phyloP scores from a whole-genome alignment of 1,140 invertebrate genomes.

The Calephelis nemesis region DNA sequence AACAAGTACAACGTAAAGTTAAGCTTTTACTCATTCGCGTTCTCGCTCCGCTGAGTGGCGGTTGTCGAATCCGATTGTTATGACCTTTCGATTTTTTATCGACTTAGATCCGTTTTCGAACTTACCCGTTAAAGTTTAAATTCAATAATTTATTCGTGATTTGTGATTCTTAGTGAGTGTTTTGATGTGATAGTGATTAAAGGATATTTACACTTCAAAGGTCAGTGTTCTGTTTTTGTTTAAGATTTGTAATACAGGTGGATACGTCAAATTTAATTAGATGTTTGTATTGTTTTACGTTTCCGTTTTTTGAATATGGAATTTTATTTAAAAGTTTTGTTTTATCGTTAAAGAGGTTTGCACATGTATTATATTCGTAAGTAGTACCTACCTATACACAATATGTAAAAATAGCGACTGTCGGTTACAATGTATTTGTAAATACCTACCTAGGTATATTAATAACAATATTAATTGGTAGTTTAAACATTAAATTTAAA shows the following conservation, averaged over 20 bases:
- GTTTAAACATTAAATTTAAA: too few relatives aligned
- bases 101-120: constrained; percentile 22
- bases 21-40: constrained; percentile 55
- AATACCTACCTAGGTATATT: too few relatives aligned
- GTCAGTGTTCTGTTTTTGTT: constrained; percentile 16
- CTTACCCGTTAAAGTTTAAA: constrained; percentile 12
- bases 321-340: too few relatives aligned
- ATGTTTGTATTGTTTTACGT: too few relatives aligned
- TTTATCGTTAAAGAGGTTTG: too few relatives aligned
- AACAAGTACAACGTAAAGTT: constrained; percentile 25
- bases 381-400: too few relatives aligned
- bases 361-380: too few relatives aligned
- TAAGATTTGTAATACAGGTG: constrained; percentile 1
- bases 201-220: constrained; percentile 9
- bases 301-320: too few relatives aligned
- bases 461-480: too few relatives aligned
- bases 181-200: neutral
- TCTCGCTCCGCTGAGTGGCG: constrained; percentile 48
- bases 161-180: neutral
- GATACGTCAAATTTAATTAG: too few relatives aligned
- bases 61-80: constrained; percentile 35
- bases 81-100: constrained; percentile 51
- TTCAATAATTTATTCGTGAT: neutral
- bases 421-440: too few relatives aligned
- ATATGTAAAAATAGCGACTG: too few relatives aligned